Evolutionary conservation across 2,888 invertebrate species (phyloP).

Genomic region (Campopleginae sp.): DNA sequence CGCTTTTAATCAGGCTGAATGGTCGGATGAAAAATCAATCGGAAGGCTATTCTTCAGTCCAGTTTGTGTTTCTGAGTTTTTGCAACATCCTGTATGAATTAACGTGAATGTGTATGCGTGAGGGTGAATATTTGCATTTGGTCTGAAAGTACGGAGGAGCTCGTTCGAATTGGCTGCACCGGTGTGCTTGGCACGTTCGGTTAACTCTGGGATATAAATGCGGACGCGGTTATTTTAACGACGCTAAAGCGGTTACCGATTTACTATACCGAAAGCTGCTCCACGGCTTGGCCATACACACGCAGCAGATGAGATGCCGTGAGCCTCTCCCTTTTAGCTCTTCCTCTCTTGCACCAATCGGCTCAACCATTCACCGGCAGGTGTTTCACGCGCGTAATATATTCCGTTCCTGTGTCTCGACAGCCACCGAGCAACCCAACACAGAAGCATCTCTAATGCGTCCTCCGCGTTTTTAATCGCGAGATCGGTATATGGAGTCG

Average conservation of each 20-base stretch:
- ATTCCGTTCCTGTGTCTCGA: conserved; percentile 54
- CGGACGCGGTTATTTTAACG: conserved; percentile 67
- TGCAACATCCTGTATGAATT: conserved; percentile 1
- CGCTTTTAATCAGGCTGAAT: no score
- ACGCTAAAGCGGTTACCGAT: conserved; percentile 68
- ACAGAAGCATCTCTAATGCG: conserved; percentile 62
- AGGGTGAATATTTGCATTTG: conserved; percentile 40
- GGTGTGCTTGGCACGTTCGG: conserved; percentile 64
- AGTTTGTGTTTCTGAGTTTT: no score
- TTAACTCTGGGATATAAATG: conserved; percentile 63
- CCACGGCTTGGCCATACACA: conserved; percentile 12
- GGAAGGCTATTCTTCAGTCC: no score
- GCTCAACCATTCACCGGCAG: conserved; percentile 58
- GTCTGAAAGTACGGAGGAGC: conserved; percentile 54
- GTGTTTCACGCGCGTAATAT: conserved; percentile 63
- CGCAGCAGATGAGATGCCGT: conserved; percentile 37
- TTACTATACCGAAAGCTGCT: conserved; percentile 63
- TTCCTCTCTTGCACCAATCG: conserved; percentile 19
- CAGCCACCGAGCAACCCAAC: conserved; percentile 56
- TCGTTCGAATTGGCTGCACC: conserved; percentile 53
- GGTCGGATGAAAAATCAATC: neutral
- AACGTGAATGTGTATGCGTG: conserved; percentile 12
- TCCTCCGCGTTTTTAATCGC: conserved; percentile 29
- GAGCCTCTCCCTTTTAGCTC: conserved; percentile 23
- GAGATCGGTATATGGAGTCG: conserved; percentile 11